phyloP scores from a whole-genome alignment of 2,113 vertebrate species.

The Takifugu bimaculatus region DNA sequence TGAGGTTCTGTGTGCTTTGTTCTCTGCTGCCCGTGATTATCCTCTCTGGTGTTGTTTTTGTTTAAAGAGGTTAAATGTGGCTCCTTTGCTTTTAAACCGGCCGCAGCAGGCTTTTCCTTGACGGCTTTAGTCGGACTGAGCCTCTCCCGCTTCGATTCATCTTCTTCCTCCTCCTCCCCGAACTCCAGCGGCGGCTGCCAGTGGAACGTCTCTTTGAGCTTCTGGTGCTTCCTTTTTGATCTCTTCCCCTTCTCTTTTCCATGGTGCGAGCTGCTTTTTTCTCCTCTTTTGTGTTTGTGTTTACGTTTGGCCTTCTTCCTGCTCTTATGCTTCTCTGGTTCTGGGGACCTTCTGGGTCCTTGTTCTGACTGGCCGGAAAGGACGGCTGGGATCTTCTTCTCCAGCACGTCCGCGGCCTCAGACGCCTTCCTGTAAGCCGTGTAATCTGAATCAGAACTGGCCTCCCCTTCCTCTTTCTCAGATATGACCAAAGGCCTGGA shows the following conservation, averaged over 20 bases:
- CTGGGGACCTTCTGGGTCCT: slow-evolving; percentile 51
- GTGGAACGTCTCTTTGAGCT: slow-evolving; percentile 86
- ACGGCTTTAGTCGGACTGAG: slow-evolving; percentile 25
- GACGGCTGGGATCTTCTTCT: slow-evolving; percentile 5
- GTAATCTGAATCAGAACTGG: slow-evolving; percentile 84
- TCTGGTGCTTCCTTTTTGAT: slow-evolving; percentile 86
- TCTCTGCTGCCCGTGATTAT: slow-evolving; percentile 32
- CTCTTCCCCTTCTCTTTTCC: slow-evolving; percentile 81
- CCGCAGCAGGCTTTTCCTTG: slow-evolving; percentile 24
- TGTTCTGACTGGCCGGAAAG: slow-evolving; percentile 51
- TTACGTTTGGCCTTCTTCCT: slow-evolving; percentile 82
- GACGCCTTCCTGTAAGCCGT: slow-evolving; percentile 43
- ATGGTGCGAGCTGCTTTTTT: slow-evolving; percentile 72
- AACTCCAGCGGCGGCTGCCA: slow-evolving; percentile 98
- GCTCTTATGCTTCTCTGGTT: slow-evolving; percentile 67
- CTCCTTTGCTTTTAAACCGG: slow-evolving; percentile 31
- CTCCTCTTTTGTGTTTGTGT: slow-evolving; percentile 72
- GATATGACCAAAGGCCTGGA: slow-evolving; percentile 65
- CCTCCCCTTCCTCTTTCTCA: slow-evolving; percentile 94
- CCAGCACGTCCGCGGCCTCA: slow-evolving; percentile 13
- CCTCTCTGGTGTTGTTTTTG: slow-evolving; percentile 36
- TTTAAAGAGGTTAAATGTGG: slow-evolving; percentile 19
- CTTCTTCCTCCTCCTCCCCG: slow-evolving; percentile 89
- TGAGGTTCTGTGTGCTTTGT: slow-evolving; percentile 40
- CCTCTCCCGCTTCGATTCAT: slow-evolving; percentile 64